Conservation (phyloP, 2,797 vertebrate genomes). For the Syncerus caffer region DNA sequence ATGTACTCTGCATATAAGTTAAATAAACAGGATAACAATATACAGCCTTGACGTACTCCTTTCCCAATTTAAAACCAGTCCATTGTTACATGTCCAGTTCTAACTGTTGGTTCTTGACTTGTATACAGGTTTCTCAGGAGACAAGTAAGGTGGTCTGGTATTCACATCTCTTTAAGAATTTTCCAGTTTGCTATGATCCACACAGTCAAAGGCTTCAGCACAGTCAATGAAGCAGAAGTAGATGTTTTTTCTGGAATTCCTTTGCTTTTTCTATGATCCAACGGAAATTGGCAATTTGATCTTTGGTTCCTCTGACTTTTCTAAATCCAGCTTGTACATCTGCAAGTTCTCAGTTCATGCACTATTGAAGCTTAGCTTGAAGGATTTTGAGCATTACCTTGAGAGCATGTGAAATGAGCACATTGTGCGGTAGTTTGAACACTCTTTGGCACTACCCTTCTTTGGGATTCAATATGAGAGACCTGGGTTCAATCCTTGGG, state of each 20-base stretch:
- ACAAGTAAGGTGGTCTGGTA: neutral
- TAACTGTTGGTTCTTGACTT: neutral
- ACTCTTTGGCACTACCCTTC: neutral
- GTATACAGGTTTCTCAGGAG: neutral
- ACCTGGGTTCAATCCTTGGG: neutral
- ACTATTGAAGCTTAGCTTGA: neutral
- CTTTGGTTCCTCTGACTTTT: neutral
- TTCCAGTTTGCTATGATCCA: neutral
- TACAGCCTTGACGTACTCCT: neutral
- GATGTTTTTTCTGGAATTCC: neutral
- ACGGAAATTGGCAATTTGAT: neutral
- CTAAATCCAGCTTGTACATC: neutral
- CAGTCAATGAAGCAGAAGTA: neutral
- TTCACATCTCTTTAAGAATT: neutral
- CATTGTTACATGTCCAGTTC: neutral
- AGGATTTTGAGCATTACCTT: neutral
- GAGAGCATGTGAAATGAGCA: neutral
- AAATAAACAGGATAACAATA: neutral
- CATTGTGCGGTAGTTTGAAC: neutral
- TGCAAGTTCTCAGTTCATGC: neutral
- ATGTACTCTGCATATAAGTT: neutral
- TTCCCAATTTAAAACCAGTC: neutral
- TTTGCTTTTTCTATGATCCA: neutral
- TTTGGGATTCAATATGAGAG: neutral
- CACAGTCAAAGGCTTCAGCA: neutral